Evolutionary conservation across 2,797 vertebrate genomes (phyloP).

Genomic region (Cephalopachus bancanus): DNA sequence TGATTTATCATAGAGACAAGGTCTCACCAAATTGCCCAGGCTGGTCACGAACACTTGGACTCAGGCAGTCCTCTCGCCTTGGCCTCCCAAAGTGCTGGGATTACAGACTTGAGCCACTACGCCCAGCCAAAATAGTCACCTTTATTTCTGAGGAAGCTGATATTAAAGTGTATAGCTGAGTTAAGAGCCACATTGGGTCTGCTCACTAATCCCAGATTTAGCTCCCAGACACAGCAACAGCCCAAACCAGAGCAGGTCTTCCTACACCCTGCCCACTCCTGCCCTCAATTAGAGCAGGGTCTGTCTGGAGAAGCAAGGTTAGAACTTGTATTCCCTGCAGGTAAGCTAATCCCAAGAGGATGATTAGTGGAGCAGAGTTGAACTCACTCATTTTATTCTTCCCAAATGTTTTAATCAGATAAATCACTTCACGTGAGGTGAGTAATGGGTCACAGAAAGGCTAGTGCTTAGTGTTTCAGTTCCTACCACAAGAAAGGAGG

Average conservation of each 20-base stretch:
- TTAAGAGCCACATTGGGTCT: neutral
- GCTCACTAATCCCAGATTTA: neutral
- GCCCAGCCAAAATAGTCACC: neutral
- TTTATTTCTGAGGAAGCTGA: constrained; percentile 18
- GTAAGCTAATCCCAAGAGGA: neutral
- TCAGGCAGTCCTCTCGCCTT: too few relatives aligned
- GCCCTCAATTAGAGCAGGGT: neutral
- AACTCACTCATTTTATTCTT: constrained; percentile 13
- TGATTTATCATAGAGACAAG: too few relatives aligned
- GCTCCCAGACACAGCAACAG: neutral
- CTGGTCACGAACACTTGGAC: too few relatives aligned
- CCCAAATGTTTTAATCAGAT: neutral
- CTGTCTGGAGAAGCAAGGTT: neutral
- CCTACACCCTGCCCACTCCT: too few relatives aligned
- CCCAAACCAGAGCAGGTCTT: neutral
- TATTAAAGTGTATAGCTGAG: neutral
- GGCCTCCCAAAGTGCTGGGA: too few relatives aligned
- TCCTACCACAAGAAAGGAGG: neutral
- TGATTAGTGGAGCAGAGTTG: neutral
- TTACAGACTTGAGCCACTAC: too few relatives aligned
- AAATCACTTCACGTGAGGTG: constrained; percentile 6
- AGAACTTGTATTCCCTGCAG: neutral
- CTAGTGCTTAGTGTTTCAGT: neutral
- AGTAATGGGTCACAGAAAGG: neutral
- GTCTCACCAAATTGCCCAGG: too few relatives aligned